Evolutionary conservation across 2,888 invertebrate species (phyloP).

Genomic region (Melieria omissa): DNA sequence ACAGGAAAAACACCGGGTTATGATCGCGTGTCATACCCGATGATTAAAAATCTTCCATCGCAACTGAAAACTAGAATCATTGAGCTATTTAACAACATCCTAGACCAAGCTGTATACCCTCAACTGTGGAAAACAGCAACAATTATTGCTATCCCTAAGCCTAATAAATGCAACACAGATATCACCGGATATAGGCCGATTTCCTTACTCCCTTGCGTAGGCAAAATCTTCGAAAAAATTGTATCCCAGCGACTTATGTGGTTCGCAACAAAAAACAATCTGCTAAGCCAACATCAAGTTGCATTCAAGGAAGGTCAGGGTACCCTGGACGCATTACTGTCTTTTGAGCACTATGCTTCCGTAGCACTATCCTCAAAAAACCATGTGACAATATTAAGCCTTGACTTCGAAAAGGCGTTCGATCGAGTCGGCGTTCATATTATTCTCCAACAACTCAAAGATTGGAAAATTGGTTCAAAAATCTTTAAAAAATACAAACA

Average conservation of each 20-base stretch:
- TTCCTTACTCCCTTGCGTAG: too few relatives aligned
- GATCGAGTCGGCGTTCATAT: not conserved
- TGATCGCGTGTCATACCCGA: too few relatives aligned
- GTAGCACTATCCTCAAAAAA: not conserved
- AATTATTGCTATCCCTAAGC: too few relatives aligned
- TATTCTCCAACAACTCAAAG: not conserved
- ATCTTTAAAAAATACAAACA: not conserved
- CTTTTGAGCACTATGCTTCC: not conserved
- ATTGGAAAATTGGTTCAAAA: not conserved
- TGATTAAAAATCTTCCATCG: too few relatives aligned
- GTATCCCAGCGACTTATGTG: not conserved
- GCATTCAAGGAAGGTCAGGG: constrained; percentile 1
- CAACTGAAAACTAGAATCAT: too few relatives aligned
- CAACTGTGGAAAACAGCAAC: too few relatives aligned
- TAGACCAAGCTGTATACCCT: too few relatives aligned
- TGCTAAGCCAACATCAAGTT: not conserved
- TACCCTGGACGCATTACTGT: not conserved
- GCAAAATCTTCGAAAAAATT: too few relatives aligned
- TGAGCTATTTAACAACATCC: too few relatives aligned
- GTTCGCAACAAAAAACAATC: not conserved
- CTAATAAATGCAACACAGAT: too few relatives aligned
- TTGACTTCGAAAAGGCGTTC: not conserved
- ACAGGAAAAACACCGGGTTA: too few relatives aligned
- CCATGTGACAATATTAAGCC: not conserved
- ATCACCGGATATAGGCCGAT: too few relatives aligned